Evolutionary conservation across 2,888 invertebrate species (phyloP).

Genomic region (Syritta pipiens): DNA sequence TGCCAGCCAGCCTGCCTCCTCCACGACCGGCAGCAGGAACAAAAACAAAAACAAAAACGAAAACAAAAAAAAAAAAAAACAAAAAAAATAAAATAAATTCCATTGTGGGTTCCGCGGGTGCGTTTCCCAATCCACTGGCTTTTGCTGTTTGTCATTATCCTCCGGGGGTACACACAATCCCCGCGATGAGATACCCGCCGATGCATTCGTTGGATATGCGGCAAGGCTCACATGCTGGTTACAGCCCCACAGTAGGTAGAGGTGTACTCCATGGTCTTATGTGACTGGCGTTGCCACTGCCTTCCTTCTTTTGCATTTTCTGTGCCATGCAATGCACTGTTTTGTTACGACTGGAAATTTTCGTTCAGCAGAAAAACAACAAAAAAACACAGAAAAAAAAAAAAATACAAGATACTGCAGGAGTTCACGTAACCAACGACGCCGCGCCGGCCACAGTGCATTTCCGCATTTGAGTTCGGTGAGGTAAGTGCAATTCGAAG

Average conservation of each 20-base stretch:
- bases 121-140: conserved; percentile 42
- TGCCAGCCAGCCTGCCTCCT: conserved; percentile 42
- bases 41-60: not conserved
- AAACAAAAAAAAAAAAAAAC: not conserved
- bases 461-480: conserved; percentile 66
- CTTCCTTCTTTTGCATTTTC: conserved; percentile 55
- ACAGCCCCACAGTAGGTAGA: conserved; percentile 5
- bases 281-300: conserved; percentile 43
- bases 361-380: conserved; percentile 10
- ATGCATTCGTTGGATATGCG: conserved; percentile 10
- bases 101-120: conserved; percentile 42
- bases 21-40: not conserved
- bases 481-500: conserved; percentile 59
- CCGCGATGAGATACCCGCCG: conserved; percentile 25
- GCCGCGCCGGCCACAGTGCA: conserved; percentile 38
- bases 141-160: conserved; percentile 54
- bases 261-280: conserved; percentile 41
- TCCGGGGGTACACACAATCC: conserved; percentile 38
- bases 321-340: conserved; percentile 63
- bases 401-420: conserved; percentile 27
- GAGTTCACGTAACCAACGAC: conserved; percentile 64
- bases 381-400: conserved; percentile 13
- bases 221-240: conserved; percentile 11
- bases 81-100: not conserved
- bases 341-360: conserved; percentile 58